These are phyloP conservation scores for Drosophila neutralis DNA, from an alignment of 2,888 invertebrate species.

Conservation along the genomic window DNA sequence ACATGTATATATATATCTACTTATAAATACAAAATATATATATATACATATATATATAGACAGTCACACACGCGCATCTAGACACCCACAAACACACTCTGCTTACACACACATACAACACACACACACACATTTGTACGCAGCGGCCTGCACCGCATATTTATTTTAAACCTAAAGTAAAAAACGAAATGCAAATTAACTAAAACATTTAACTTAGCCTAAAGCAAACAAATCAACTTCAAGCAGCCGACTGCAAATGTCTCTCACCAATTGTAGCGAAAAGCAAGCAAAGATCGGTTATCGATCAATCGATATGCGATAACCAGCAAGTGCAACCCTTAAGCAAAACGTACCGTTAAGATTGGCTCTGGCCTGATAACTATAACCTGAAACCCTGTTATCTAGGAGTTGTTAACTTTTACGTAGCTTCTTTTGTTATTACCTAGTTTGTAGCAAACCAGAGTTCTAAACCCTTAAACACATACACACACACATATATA, in stretches of 20 bases:
- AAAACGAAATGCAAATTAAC: constrained; percentile 43
- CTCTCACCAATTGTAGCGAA: constrained; percentile 14
- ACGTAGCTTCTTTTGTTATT: constrained; percentile 54
- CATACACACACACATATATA: not conserved
- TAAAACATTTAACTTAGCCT: constrained; percentile 47
- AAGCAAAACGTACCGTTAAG: constrained; percentile 6
- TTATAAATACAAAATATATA: constrained; percentile 39
- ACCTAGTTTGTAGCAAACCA: constrained; percentile 41
- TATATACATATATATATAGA: constrained; percentile 39
- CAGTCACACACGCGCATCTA: constrained; percentile 29
- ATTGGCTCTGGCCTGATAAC: constrained; percentile 12
- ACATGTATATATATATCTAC: constrained; percentile 37
- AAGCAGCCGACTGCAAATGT: constrained; percentile 16
- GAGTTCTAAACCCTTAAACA: constrained; percentile 8
- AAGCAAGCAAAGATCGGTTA: constrained; percentile 3
- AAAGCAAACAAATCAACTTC: constrained; percentile 28
- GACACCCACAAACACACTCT: constrained; percentile 32
- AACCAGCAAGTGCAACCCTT: constrained; percentile 21
- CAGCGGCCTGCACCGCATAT: constrained; percentile 65
- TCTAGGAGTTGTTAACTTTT: constrained; percentile 48
- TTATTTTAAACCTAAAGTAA: constrained; percentile 70
- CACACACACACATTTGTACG: constrained; percentile 45
- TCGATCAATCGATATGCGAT: constrained; percentile 26
- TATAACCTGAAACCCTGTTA: constrained; percentile 14
- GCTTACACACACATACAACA: constrained; percentile 19